Evolutionary conservation across 2,113 vertebrate species (phyloP).

Genomic region (Cisticola juncidis): DNA sequence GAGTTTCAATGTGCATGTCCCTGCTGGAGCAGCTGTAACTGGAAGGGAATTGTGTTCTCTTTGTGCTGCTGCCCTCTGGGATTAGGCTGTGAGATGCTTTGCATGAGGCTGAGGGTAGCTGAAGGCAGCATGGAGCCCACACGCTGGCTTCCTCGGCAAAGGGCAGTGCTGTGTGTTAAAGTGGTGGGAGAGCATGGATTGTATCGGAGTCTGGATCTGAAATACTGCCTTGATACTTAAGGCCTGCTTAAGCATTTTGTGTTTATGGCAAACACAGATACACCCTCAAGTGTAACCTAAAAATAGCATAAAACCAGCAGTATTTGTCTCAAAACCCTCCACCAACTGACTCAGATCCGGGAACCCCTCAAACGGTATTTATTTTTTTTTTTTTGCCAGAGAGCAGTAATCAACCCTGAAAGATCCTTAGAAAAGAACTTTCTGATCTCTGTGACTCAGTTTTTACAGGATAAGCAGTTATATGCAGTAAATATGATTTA

Average conservation of each 20-base stretch:
- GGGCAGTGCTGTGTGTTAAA: not conserved
- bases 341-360: not conserved
- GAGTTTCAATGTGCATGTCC: not conserved
- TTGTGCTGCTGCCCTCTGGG: not conserved
- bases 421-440: not conserved
- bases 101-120: not conserved
- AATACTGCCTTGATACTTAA: not conserved
- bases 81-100: not conserved
- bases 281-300: not conserved
- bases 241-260: not conserved
- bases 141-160: not conserved
- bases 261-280: not conserved
- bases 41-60: not conserved
- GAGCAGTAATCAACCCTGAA: not conserved
- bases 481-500: not conserved
- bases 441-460: not conserved
- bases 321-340: not conserved
- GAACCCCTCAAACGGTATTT: not conserved
- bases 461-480: not conserved
- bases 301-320: not conserved
- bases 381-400: not conserved
- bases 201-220: not conserved
- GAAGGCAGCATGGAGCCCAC: fast-evolving
- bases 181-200: not conserved
- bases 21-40: not conserved